Conservation (phyloP, 2,113 vertebrate species). For the Polyodon spathula region DNA sequence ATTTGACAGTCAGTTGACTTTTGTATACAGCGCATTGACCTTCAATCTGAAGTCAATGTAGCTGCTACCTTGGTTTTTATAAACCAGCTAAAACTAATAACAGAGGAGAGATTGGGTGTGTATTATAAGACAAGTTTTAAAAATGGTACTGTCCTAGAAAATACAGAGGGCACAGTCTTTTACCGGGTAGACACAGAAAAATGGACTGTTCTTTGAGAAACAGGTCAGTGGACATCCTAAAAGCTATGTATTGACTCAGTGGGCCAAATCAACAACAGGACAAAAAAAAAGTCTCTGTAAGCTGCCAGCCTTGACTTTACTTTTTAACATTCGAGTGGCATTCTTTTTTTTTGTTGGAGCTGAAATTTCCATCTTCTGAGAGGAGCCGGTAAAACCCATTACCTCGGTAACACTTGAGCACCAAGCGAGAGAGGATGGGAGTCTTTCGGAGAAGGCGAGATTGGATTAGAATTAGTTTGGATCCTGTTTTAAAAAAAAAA, state of each 20-base stretch:
- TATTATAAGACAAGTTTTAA: neutral
- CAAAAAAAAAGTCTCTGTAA: neutral
- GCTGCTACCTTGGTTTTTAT: neutral
- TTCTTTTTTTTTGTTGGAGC: constrained; percentile 26
- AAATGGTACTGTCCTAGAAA: neutral
- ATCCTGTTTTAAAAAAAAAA: constrained; percentile 36
- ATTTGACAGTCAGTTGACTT: neutral
- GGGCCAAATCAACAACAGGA: neutral
- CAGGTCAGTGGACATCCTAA: neutral
- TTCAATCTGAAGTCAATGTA: constrained; percentile 1
- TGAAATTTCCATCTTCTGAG: constrained; percentile 25
- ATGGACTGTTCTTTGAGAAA: neutral
- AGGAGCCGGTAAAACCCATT: constrained; percentile 33
- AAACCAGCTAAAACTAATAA: neutral
- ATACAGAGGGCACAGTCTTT: too few species aligned
- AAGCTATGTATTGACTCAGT: neutral
- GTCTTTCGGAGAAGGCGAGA: constrained; percentile 30
- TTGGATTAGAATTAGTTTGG: constrained; percentile 46
- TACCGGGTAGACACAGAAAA: neutral
- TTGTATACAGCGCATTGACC: neutral
- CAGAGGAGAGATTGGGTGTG: neutral
- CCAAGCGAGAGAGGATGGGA: constrained; percentile 25
- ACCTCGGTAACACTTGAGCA: constrained; percentile 30
- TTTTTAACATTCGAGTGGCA: constrained; percentile 10
- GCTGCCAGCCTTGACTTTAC: neutral